Evolutionary conservation across 1,140 invertebrate genomes (phyloP).

Genomic region (Ceratina australensis): DNA sequence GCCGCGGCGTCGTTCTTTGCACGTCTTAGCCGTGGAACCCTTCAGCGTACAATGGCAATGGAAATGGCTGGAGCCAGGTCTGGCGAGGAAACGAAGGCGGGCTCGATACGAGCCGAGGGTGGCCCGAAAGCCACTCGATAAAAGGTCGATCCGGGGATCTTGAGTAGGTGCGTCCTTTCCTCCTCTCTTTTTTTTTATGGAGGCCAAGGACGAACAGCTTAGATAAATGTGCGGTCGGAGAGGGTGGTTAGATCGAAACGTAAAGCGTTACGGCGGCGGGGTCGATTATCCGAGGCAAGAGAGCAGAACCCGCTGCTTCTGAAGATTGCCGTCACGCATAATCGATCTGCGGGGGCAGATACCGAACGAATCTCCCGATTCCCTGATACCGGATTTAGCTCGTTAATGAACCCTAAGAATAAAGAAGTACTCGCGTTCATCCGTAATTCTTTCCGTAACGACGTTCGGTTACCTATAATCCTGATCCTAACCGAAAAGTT

Average conservation of each 20-base stretch:
- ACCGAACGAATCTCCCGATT: not conserved
- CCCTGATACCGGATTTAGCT: not conserved
- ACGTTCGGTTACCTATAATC: too few species aligned
- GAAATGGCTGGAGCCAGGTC: constrained; percentile 35
- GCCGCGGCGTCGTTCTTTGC: constrained; percentile 39
- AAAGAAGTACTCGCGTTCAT: not conserved
- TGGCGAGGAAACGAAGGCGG: constrained; percentile 28
- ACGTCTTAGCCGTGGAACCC: constrained; percentile 39
- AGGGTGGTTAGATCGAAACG: constrained; percentile 18
- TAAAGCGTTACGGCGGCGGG: constrained; percentile 12
- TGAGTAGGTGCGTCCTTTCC: constrained; percentile 46
- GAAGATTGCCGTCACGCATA: constrained; percentile 30
- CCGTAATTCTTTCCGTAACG: too few species aligned
- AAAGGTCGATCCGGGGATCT: constrained; percentile 48
- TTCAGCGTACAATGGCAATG: constrained; percentile 52
- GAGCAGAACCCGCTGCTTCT: not conserved
- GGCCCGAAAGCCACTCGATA: constrained; percentile 54
- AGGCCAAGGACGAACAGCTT: constrained; percentile 55
- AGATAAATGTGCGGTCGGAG: constrained; percentile 46
- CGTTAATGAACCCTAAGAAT: not conserved
- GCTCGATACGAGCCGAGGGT: constrained; percentile 40
- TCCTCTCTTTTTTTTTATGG: constrained; percentile 42
- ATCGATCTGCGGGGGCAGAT: constrained; percentile 1
- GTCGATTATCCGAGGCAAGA: constrained; percentile 15
- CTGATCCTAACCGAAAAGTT: too few species aligned